Evolutionary conservation across 2,888 invertebrate genomes (phyloP).

Genomic region (Conomelus anceps): DNA sequence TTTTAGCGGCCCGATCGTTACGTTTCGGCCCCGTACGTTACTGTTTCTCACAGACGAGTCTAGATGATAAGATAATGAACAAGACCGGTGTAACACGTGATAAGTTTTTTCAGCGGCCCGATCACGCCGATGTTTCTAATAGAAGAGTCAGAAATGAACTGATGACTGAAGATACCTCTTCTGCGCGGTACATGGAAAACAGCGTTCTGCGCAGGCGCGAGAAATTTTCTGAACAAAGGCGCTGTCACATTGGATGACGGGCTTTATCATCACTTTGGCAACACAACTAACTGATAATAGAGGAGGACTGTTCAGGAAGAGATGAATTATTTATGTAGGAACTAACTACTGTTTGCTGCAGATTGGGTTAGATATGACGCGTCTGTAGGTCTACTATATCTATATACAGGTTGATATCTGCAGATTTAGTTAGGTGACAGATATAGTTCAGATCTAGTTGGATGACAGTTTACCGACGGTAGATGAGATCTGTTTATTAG

Average conservation of each 20-base stretch:
- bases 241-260: not conserved
- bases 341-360: not conserved
- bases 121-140: not conserved
- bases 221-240: not conserved
- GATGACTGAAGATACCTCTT: not conserved
- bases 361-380: not conserved
- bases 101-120: not conserved
- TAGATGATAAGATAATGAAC: too few relatives aligned
- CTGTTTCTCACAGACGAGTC: too few relatives aligned
- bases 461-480: too few relatives aligned
- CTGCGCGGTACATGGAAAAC: not conserved
- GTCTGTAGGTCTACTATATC: not conserved
- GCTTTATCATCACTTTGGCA: not conserved
- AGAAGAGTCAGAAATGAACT: not conserved
- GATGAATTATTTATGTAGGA: not conserved
- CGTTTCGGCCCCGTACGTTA: too few relatives aligned
- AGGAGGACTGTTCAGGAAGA: not conserved
- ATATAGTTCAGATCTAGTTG: too few relatives aligned
- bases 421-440: too few relatives aligned
- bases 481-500: too few relatives aligned
- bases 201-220: not conserved
- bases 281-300: not conserved
- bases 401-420: too few relatives aligned
- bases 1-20: too few relatives aligned
- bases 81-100: not conserved